Evolutionary conservation across 2,113 vertebrate species (phyloP).

Genomic region (Chlamydotis undulata): DNA sequence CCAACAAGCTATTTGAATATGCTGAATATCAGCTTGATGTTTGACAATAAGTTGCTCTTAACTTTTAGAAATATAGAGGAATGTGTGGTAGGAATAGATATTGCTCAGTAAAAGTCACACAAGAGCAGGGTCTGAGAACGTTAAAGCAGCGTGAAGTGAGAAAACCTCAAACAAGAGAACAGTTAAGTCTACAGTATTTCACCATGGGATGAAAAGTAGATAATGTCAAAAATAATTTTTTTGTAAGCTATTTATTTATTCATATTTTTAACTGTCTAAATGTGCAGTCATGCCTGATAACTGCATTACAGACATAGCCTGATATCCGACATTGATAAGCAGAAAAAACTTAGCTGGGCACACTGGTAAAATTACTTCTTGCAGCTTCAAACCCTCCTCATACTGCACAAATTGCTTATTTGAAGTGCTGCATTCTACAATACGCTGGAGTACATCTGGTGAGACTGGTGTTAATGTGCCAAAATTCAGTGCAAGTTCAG

Average conservation of each 20-base stretch:
- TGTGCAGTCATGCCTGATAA: not conserved
- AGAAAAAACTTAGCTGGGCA: not conserved
- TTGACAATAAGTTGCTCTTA: not conserved
- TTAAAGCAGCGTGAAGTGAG: not conserved
- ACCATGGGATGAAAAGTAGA: not conserved
- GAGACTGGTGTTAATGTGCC: not conserved
- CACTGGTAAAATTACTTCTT: not conserved
- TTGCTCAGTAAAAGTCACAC: not conserved
- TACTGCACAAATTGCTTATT: accelerated
- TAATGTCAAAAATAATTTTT: not conserved
- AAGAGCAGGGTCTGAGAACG: not conserved
- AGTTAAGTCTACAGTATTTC: not conserved
- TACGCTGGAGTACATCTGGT: not conserved
- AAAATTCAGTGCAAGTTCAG: not conserved
- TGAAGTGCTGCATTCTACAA: not conserved
- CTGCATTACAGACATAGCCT: not conserved
- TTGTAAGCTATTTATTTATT: not conserved
- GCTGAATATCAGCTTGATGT: not conserved
- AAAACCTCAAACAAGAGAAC: not conserved
- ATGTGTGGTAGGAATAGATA: not conserved
- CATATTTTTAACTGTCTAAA: not conserved
- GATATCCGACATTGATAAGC: not conserved
- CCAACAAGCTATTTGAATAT: not conserved
- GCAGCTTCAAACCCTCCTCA: not conserved
- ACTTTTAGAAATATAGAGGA: not conserved